Evolutionary conservation across 2,113 vertebrate species (phyloP), one percentile per base, ranked within the genome.

Genomic region (Leptobrachium ailaonicum): DNA sequence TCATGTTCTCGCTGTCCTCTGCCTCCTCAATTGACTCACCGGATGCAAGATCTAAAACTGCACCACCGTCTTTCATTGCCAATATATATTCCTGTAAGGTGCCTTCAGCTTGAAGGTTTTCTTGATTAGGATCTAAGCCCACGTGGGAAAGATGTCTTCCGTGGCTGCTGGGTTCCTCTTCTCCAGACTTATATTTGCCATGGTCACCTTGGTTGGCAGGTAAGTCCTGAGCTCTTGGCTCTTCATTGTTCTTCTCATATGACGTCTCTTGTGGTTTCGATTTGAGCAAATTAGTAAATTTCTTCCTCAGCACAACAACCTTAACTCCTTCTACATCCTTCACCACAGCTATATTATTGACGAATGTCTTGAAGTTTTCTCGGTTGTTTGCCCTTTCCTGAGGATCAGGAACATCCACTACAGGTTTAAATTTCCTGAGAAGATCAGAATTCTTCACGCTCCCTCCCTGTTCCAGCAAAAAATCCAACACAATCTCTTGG

Each of bases 321-420:
- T 91, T 93, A 82, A 81, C 84, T 0, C 92, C 94, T 40, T 95
- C 93, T 32, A 92, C 75, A 6, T 95, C 93, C 78, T 88, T 92
- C n/a, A 96, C 95, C 54, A 90, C 83, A 0, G 95, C 95, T 72
- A 97, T 88, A 75, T 80, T 88, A 88, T 96, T 95, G 73, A 98
- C 92, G 10, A 92, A 89, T n/a, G 83, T 85, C 89, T 92, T 94
- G 85, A 98, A 97, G 2, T 90, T 86, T 58, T 92, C 92, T 76
- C 91, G 82, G 86, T 93, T 94, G 41, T 84, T 86, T 2, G 89
- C 88, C 41, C 85, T 94, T 67, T 89, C 87, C 1, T 80, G 86
- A 2, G 87, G 88, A 60, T 94, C 92, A 13, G 82, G 87, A 40
- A 85, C 86, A 7, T 95, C 92, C 53, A 96, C 11, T 6, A 82